A percentile compares a stretch with the other conserved stretches of the same genome.
Conservation (phyloP, 1,140 invertebrate genomes). For the roundworm (Caenorhabditis elegans) region DNA sequence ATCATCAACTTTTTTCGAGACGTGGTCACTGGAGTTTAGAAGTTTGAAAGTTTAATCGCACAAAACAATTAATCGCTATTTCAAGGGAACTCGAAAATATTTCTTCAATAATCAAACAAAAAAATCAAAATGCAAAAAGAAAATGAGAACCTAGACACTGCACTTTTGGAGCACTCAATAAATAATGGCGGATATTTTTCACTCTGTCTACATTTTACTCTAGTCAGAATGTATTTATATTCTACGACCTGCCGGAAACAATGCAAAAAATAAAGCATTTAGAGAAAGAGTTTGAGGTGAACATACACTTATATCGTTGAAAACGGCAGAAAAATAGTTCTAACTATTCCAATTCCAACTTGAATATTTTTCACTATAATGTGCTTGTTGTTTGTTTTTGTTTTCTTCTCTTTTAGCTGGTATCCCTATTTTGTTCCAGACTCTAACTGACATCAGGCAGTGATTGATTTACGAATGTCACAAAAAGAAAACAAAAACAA, state of each 20-base stretch:
- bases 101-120: too few species aligned
- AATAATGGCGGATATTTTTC: conserved; percentile 7
- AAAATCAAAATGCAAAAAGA: neutral
- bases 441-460: neutral
- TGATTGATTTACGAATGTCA: conserved; percentile 23
- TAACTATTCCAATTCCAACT: neutral
- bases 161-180: neutral
- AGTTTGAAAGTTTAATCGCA: neutral
- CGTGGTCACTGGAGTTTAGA: too few species aligned
- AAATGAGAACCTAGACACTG: neutral
- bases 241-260: neutral
- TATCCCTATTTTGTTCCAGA: neutral
- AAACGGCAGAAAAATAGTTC: neutral
- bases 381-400: conserved; percentile 13
- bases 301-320: too few species aligned
- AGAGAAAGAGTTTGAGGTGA: too few species aligned
- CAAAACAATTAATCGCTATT: too few species aligned
- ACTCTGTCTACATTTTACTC: neutral
- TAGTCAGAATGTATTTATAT: neutral
- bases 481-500: neutral
- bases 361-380: conserved; percentile 3
- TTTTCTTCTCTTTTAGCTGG: neutral
- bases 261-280: conserved; percentile 7
- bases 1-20: too few species aligned
- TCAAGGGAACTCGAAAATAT: too few species aligned